Evolutionary conservation across 1,140 invertebrate genomes (phyloP).

Genomic region (Cyphomyrmex costatus): DNA sequence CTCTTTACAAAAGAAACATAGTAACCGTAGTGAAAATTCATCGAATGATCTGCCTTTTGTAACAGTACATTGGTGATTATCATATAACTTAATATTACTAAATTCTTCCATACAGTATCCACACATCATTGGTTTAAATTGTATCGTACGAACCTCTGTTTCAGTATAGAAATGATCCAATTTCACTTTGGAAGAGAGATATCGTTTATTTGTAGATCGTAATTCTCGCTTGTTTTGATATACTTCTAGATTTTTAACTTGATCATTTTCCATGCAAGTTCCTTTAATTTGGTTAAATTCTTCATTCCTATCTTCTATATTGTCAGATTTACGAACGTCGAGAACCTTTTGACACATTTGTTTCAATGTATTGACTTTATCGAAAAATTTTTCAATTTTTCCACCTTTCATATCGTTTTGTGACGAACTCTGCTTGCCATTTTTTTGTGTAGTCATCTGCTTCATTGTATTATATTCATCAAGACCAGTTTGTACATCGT

Average conservation of each 20-base stretch:
- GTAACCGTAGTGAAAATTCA: constrained; percentile 65
- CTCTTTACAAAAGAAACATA: constrained; percentile 71
- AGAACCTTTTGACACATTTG: constrained; percentile 51
- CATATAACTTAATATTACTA: constrained; percentile 53
- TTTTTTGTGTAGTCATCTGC: not conserved
- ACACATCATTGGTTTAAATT: constrained; percentile 68
- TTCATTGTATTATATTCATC: not conserved
- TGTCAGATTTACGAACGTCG: not conserved
- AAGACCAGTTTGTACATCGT: constrained; percentile 53
- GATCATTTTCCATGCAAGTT: not conserved
- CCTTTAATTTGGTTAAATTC: constrained; percentile 24
- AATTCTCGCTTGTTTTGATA: constrained; percentile 12
- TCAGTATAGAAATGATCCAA: not conserved
- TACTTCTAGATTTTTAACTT: not conserved
- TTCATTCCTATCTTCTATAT: not conserved
- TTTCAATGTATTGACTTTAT: constrained; percentile 56
- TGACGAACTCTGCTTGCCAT: not conserved
- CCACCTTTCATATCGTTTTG: not conserved
- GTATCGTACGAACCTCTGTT: not conserved
- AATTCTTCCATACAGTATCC: constrained; percentile 77
- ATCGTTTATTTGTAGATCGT: constrained; percentile 11
- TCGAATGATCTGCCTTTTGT: constrained; percentile 59
- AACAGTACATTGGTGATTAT: constrained; percentile 75
- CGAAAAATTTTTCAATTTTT: constrained; percentile 2
- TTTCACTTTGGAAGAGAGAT: not conserved